phyloP scores from a whole-genome alignment of 2,113 vertebrate species.

The Amphiprion percula region DNA sequence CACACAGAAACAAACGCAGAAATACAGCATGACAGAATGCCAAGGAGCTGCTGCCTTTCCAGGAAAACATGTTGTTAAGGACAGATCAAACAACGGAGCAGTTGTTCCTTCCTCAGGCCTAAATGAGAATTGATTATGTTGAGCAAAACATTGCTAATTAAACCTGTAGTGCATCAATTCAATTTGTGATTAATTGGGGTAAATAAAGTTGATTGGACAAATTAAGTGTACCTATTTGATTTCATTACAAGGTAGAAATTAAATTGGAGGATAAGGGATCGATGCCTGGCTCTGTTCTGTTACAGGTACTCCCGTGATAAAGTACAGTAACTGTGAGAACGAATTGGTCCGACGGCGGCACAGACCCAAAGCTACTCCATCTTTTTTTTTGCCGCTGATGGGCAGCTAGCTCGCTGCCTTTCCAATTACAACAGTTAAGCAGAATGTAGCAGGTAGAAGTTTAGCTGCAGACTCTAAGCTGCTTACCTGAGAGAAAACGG shows the following conservation, averaged over 20 bases:
- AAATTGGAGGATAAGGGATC: constrained; percentile 76
- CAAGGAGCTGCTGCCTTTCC: constrained; percentile 52
- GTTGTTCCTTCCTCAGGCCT: constrained; percentile 57
- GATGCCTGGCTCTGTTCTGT: constrained; percentile 55
- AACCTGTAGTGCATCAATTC: constrained; percentile 76
- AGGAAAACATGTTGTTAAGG: constrained; percentile 64
- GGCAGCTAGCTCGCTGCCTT: constrained; percentile 53
- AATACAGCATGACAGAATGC: constrained; percentile 56
- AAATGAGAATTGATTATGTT: constrained; percentile 82
- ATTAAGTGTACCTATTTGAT: constrained; percentile 79
- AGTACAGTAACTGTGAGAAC: constrained; percentile 51
- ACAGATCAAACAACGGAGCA: constrained; percentile 60
- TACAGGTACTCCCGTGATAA: constrained; percentile 56
- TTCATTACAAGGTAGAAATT: constrained; percentile 79
- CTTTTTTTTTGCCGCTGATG: constrained; percentile 48
- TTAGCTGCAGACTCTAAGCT: constrained; percentile 67
- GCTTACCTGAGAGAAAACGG: constrained; percentile 63
- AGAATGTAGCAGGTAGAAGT: constrained; percentile 62
- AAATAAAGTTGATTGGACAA: constrained; percentile 83
- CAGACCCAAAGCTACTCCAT: constrained; percentile 45
- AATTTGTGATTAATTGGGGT: constrained; percentile 80
- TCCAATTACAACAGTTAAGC: constrained; percentile 70
- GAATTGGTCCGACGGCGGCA: constrained; percentile 43
- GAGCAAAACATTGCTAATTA: constrained; percentile 79
- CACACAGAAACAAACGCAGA: constrained; percentile 62